Base-by-base conservation (phyloP, 2,888 invertebrate species). In the Heteromyza rotundicornis region DNA sequence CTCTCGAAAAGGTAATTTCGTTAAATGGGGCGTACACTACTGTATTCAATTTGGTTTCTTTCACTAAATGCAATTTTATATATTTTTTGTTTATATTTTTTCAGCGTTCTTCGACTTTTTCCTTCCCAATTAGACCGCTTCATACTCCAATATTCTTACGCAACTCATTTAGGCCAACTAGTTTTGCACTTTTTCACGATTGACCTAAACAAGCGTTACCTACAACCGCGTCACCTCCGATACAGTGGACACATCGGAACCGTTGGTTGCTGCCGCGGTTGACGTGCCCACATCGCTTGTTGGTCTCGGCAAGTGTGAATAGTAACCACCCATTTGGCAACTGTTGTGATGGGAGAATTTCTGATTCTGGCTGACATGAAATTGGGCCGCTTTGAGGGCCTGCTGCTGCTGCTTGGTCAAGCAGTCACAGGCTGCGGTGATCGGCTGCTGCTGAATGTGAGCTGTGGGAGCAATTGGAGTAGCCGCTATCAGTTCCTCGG, bases 211-310 rank as follows among this genome's bases (percentile, higher is more conserved):
- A 54, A 69, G 66, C 62, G 73, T 64, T 64, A 69, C 71, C 86
- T 87, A 90, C 76, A 90, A 85, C 71, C 90, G 86, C 61, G 90
- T 90, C 70, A 90, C 89, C 84, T 90, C 90, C 59, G 90, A 89
- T 78, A 88, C 89, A 7, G 84, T 89, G 75, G 84, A 86, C 78
- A 77, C 87, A 72, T 76, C 77, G 35, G 74, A 66, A 1, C 70
- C 70, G 51, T 59, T 35, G n/a, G n/a, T 7, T 2, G 35, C 19
- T 2, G 2, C 58, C 17, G 63, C 59, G 16, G 74, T 73, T 8
- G 78, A 80, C 12, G 79, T 79, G 56, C 76, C 79, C 50, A 77
- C 78, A 64, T 80, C 80, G 2, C 73, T 69, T 7, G 78, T 77
- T 2, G 81, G 79, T 23, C 79, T 71, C 22, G 82, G 78, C 66